Evolutionary conservation across 2,888 invertebrate species (phyloP).

Genomic region (Scaptomyza parva): DNA sequence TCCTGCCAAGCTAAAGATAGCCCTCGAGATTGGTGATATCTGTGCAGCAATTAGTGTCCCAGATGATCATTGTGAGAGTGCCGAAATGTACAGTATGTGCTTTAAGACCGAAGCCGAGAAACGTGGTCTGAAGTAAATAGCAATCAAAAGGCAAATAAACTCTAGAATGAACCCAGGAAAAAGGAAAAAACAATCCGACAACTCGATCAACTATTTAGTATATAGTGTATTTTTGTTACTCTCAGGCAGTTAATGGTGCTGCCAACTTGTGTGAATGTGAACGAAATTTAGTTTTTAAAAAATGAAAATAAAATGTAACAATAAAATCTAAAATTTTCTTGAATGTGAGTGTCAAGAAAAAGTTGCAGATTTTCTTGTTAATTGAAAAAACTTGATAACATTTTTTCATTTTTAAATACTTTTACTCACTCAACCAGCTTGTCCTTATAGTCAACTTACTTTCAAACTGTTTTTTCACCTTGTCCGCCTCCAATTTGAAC

Average conservation of each 20-base stretch:
- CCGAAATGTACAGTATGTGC: constrained; percentile 71
- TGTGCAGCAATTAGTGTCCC: constrained; percentile 63
- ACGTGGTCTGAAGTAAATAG: constrained; percentile 58
- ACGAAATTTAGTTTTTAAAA: background rate
- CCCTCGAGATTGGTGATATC: constrained; percentile 61
- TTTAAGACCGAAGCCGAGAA: constrained; percentile 62
- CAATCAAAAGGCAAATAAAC: background rate
- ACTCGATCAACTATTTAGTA: background rate
- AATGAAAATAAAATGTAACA: background rate
- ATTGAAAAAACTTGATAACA: background rate
- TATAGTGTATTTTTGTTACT: background rate
- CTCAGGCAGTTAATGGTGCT: background rate
- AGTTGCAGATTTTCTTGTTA: background rate
- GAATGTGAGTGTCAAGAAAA: background rate
- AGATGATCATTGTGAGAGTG: constrained; percentile 78
- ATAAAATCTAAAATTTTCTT: background rate
- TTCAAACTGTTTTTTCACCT: constrained; percentile 91
- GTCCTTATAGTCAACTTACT: too few species aligned
- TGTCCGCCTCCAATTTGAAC: constrained; percentile 90
- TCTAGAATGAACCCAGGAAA: background rate
- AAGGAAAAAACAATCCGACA: background rate
- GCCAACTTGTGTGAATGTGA: constrained; percentile 2
- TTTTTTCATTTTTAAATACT: background rate
- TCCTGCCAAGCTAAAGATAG: constrained; percentile 62
- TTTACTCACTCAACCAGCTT: too few species aligned